Evolutionary conservation across 2,113 vertebrate genomes (phyloP).

Genomic region (Menura novaehollandiae): DNA sequence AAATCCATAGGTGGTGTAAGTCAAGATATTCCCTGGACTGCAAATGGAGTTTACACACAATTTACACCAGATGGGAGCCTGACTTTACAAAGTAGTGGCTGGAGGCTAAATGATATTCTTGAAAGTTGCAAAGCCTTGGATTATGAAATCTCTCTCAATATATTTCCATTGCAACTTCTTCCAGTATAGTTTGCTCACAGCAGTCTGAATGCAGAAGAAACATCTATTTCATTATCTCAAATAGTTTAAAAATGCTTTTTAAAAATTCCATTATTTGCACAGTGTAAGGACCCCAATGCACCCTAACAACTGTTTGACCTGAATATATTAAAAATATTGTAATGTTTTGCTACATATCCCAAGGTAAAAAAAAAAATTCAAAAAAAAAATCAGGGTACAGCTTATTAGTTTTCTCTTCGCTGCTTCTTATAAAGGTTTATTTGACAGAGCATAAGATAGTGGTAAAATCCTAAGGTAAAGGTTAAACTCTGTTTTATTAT

Average conservation of each 20-base stretch:
- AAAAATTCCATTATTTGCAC: conserved; percentile 66
- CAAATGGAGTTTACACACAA: neutral
- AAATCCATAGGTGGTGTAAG: neutral
- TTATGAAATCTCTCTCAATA: conserved; percentile 62
- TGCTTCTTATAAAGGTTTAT: conserved; percentile 74
- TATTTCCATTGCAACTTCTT: conserved; percentile 62
- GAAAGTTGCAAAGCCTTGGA: conserved; percentile 54
- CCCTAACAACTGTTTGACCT: conserved; percentile 67
- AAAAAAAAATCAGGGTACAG: conserved; percentile 54
- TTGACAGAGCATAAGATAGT: conserved; percentile 71
- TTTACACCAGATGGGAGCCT: conserved; percentile 18
- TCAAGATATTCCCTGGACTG: neutral
- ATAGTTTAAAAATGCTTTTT: conserved; percentile 57
- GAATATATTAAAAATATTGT: conserved; percentile 79
- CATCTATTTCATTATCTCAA: conserved; percentile 74
- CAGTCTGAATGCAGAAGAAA: conserved; percentile 23
- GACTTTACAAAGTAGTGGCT: conserved; percentile 20
- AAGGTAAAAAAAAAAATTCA: conserved; percentile 62
- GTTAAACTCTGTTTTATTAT: conserved; percentile 84
- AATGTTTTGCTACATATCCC: conserved; percentile 78
- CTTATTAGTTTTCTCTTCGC: conserved; percentile 79
- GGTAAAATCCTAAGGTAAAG: conserved; percentile 85
- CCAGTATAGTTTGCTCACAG: conserved; percentile 46
- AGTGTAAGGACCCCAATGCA: conserved; percentile 24
- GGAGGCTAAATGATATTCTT: conserved; percentile 32